These are phyloP conservation scores for Subanguina moxae DNA, from an alignment of 1,140 invertebrate genomes.

Conservation along the genomic window DNA sequence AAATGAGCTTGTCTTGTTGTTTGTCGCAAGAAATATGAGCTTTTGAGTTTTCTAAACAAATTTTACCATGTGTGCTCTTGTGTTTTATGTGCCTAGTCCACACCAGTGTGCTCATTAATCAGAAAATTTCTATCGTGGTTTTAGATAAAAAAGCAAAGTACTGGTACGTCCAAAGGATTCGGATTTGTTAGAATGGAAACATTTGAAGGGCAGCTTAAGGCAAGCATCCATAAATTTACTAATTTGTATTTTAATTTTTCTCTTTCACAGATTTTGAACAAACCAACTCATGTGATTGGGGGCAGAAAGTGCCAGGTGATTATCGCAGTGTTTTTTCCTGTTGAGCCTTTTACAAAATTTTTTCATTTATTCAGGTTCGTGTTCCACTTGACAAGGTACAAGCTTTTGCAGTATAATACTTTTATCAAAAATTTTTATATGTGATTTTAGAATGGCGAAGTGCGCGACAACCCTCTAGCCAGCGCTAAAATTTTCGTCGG, in stretches of 20 bases:
- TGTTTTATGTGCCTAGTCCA: no score
- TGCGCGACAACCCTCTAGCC: slow-evolving; percentile 1
- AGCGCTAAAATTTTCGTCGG: slow-evolving; percentile 62
- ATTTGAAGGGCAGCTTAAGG: slow-evolving; percentile 60
- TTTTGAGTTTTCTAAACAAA: no score
- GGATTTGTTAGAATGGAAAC: slow-evolving; percentile 62
- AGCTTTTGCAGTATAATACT: slow-evolving; percentile 10
- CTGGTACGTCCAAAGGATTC: slow-evolving; percentile 62
- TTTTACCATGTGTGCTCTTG: no score
- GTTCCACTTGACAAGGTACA: slow-evolving; percentile 18
- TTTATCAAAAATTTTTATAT: neutral
- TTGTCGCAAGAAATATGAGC: neutral
- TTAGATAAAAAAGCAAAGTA: slow-evolving; percentile 62
- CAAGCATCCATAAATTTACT: neutral
- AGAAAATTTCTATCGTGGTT: neutral
- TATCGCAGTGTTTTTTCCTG: no score
- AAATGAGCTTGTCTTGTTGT: neutral
- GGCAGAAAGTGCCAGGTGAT: slow-evolving; percentile 26
- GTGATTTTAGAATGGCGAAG: slow-evolving; percentile 15
- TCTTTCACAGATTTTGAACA: slow-evolving; percentile 10
- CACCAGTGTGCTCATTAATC: no score
- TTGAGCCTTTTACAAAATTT: no score
- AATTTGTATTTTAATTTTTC: neutral
- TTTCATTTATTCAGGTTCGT: slow-evolving; percentile 7
- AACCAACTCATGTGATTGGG: slow-evolving; percentile 30